phyloP scores from a whole-genome alignment of 2,113 vertebrate species.

The Ophiodon elongatus region DNA sequence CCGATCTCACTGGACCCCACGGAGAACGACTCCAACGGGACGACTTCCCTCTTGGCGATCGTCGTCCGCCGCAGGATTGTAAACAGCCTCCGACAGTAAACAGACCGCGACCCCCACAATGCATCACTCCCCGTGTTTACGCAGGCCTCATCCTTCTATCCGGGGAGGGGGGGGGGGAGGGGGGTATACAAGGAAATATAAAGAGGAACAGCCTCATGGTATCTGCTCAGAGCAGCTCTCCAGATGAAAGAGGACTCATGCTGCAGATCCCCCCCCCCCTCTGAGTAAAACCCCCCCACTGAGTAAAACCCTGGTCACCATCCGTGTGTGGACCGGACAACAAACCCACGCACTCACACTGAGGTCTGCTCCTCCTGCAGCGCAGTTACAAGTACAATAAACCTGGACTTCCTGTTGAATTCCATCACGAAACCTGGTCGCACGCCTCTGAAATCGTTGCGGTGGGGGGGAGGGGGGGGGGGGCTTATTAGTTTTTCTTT shows the following conservation, averaged over 20 bases:
- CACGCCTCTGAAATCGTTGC: not conserved
- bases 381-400: not conserved
- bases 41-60: too few species aligned
- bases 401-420: not conserved
- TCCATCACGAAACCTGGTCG: slow-evolving; percentile 1
- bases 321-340: not conserved
- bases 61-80: not conserved
- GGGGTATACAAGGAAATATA: slow-evolving; percentile 2
- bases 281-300: too few species aligned
- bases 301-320: slow-evolving; percentile 25
- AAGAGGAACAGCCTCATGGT: not conserved
- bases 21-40: too few species aligned
- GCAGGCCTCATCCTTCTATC: too few species aligned
- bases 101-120: too few species aligned
- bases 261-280: too few species aligned
- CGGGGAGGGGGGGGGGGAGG: too few species aligned
- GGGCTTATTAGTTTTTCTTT: too few species aligned
- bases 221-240: slow-evolving; percentile 4
- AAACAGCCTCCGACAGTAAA: too few species aligned
- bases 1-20: too few species aligned
- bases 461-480: too few species aligned
- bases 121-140: too few species aligned
- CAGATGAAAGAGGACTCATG: slow-evolving; percentile 30
- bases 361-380: not conserved
- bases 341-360: not conserved